Percentiles rank a stretch among this genome's conserved stretches.
Evolutionary conservation across 2,888 invertebrate genomes (phyloP).

Genomic region (Brachylomia viminalis): DNA sequence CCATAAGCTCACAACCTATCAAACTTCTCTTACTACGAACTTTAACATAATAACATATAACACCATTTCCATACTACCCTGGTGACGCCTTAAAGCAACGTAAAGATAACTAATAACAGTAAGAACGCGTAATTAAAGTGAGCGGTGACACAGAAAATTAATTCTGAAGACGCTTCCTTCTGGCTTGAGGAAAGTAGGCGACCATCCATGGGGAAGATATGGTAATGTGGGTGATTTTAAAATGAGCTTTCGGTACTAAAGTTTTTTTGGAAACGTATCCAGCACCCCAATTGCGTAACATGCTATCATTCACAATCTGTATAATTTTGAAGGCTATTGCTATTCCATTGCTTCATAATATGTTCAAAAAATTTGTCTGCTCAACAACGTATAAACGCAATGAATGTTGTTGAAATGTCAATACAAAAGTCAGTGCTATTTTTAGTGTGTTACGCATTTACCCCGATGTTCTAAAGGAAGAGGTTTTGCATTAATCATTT

Average conservation of each 20-base stretch:
- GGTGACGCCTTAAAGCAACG: slow-evolving; percentile 32
- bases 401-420: too few species aligned
- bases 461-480: slow-evolving; percentile 15
- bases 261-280: slow-evolving; percentile 38
- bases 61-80: not conserved
- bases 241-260: slow-evolving; percentile 33
- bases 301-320: too few species aligned
- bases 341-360: too few species aligned
- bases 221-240: slow-evolving; percentile 40
- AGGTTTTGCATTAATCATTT: slow-evolving; percentile 39
- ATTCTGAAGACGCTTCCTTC: slow-evolving; percentile 72
- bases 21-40: not conserved
- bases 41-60: slow-evolving; percentile 1
- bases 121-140: slow-evolving; percentile 75
- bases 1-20: not conserved
- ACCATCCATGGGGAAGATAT: slow-evolving; percentile 58
- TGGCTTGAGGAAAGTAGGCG: slow-evolving; percentile 32
- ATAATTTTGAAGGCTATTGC: too few species aligned
- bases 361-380: too few species aligned
- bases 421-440: too few species aligned
- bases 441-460: too few species aligned
- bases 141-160: slow-evolving; percentile 82
- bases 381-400: too few species aligned
- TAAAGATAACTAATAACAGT: slow-evolving; percentile 47
- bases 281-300: too few species aligned